Base-by-base conservation (phyloP, 2,888 invertebrate genomes). In the Hermaeophaga mercurialis region DNA sequence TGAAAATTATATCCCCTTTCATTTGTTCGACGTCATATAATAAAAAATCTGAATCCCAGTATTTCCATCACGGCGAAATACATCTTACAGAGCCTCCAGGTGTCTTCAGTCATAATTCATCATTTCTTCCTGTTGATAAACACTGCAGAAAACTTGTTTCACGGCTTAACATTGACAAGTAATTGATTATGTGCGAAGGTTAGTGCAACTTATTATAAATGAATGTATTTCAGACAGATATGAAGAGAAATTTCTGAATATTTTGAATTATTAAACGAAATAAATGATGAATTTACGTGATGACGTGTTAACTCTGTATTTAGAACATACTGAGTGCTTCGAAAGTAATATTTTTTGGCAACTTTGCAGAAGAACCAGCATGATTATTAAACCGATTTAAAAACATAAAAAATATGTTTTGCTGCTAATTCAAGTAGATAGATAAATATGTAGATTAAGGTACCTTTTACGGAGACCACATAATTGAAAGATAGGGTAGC, bases 51-150 rank as follows among this genome's bases (percentile, higher is more conserved):
- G 57, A 54, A 52, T 52, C 36, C 33, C 44, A 26, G 47, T 36
- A 47, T 47, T 34, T 47, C 24, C 47, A 47, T 31, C 41, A 39
- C 31, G 18, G 36, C 39, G 19, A 28, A 47, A 47, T 47, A 36
- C 36, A 49, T 49, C 54, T 38, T 44, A 24, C 38, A 52, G 17
- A 39, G 47, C 57, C 61, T 60, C 61, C 58, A 55, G 61, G 64
- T 66, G 65, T 70, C 66, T 66, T 71, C 67, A 63, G 69, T 72
- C 72, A 71, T 72, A 70, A 70, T 72, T 67, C 69, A 72, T 72
- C 72, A 72, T 68, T 65, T 34, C 62, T 58, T 66, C 71, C 70
- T 70, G 67, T 65, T 66, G 67, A 66, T 68, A 68, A 69, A 66
- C 66, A 66, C 58, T 41, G 47, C 45, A 48, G 50, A 52, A 59